Base-by-base conservation (phyloP, 2,797 vertebrate genomes). In the Pangasius djambal region DNA sequence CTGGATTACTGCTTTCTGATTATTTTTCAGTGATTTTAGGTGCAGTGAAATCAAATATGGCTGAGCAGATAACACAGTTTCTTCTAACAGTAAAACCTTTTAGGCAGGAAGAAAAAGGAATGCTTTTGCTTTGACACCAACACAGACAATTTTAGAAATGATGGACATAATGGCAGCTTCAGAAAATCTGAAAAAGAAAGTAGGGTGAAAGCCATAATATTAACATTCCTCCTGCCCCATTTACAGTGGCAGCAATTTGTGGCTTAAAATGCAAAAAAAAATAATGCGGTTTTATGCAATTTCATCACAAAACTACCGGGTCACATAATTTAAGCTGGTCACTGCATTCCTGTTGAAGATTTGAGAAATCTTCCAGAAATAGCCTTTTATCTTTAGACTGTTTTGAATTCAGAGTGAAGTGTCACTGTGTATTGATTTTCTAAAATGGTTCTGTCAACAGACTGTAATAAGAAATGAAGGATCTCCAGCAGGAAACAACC, bases 381-480 rank as follows among this genome's bases (percentile, higher is more conserved):
- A 81, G 6, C 6, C n/a, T 67, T 72, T 70, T 20, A 44, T 69
- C 31, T 69, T 55, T 22, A 52, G 40, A 57, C 22, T 81, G 2
- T 52, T 44, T 67, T 31, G 44, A 84, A 69, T 84, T 84, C 44
- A 6, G 40, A 34, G 40, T 63, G 44, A 63, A 50, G 86, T 72
- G 20, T 48, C 12, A 22, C 55, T 50, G n/a, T 0, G 12, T 88
- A 88, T 83, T 34, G 79, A 88, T 88, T 88, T 84, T 72, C 40
- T 61, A 25, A 72, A 88, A 83, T 88, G 69, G 67, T 52, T 48
- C 87, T 84, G 69, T 83, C 79, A 88, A 22, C 20, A 59, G 37
- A 63, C 40, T 61, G 34, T 88, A 83, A 88, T 75, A 48, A 72
- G 55, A 75, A 88, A 65, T 88, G 55, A 88, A 59, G 20, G 40